Evolutionary conservation across 2,888 invertebrate species (phyloP).

Genomic region (Xestoiulus laeticollis): DNA sequence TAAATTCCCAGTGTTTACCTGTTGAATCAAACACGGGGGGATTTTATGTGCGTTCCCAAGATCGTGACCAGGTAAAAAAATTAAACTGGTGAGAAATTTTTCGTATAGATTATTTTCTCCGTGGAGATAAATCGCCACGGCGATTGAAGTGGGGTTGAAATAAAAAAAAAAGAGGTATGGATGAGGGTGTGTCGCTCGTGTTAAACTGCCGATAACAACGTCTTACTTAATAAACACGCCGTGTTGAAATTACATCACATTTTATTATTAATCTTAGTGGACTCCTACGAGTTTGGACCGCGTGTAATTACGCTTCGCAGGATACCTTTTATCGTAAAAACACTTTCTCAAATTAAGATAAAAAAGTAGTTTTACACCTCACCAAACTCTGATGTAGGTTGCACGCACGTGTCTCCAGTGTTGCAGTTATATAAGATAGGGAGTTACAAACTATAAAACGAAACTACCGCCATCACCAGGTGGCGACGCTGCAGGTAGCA

Average conservation of each 20-base stretch:
- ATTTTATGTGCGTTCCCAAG: constrained; percentile 13
- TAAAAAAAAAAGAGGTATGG: background rate
- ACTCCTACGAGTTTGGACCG: background rate
- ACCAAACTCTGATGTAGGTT: background rate
- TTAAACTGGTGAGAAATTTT: background rate
- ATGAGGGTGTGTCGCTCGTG: background rate
- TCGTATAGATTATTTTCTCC: constrained; percentile 13
- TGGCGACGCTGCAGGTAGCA: background rate
- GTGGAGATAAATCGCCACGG: background rate
- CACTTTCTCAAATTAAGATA: constrained; percentile 27
- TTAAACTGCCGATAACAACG: constrained; percentile 9
- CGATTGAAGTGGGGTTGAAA: background rate
- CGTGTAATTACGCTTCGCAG: constrained; percentile 20
- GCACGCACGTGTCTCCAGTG: background rate
- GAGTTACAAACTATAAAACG: background rate
- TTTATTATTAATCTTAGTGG: constrained; percentile 5
- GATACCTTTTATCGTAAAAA: constrained; percentile 27
- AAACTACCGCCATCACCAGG: background rate
- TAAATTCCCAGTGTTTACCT: background rate
- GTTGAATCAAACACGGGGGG: background rate
- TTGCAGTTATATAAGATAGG: background rate
- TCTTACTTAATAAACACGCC: constrained; percentile 14
- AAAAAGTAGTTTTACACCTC: constrained; percentile 5
- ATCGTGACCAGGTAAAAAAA: background rate
- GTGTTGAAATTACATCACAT: constrained; percentile 33